Evolutionary conservation across 2,113 vertebrate genomes (phyloP).

Genomic region (Brachypodius melanocephalos): DNA sequence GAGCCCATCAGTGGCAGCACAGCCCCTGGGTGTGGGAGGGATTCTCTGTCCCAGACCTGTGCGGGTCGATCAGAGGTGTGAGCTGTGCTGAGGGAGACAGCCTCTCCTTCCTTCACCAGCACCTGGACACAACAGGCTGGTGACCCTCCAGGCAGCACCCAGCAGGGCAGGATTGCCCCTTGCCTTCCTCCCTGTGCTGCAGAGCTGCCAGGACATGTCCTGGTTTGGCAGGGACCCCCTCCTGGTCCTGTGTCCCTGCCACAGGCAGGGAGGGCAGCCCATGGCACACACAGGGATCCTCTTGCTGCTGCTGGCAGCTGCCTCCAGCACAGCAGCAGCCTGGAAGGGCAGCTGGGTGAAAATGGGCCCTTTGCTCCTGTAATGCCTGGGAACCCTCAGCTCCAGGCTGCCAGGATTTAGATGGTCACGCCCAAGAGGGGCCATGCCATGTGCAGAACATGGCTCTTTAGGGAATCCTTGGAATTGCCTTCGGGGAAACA

Average conservation of each 20-base stretch:
- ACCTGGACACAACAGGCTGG: too few relatives aligned
- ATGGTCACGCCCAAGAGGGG: neutral
- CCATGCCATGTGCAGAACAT: neutral
- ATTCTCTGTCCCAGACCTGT: neutral
- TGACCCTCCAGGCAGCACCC: neutral
- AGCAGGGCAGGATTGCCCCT: neutral
- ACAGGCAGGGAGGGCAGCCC: neutral
- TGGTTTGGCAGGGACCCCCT: neutral
- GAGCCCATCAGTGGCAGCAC: neutral
- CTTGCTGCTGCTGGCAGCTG: neutral
- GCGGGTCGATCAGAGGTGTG: neutral
- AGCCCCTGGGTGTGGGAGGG: neutral
- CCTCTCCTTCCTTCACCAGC: neutral
- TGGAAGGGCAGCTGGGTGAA: neutral
- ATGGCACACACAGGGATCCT: accelerated
- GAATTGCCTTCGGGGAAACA: neutral
- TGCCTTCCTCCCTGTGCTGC: neutral
- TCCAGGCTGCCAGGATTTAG: neutral
- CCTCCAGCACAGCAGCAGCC: neutral
- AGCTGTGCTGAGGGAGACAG: neutral
- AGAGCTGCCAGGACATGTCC: neutral
- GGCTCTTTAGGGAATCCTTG: neutral
- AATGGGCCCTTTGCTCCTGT: accelerated
- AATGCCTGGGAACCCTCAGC: neutral
- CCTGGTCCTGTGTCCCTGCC: neutral